Evolutionary conservation across 2,797 vertebrate genomes (phyloP).

Genomic region (Buceros bicornis): DNA sequence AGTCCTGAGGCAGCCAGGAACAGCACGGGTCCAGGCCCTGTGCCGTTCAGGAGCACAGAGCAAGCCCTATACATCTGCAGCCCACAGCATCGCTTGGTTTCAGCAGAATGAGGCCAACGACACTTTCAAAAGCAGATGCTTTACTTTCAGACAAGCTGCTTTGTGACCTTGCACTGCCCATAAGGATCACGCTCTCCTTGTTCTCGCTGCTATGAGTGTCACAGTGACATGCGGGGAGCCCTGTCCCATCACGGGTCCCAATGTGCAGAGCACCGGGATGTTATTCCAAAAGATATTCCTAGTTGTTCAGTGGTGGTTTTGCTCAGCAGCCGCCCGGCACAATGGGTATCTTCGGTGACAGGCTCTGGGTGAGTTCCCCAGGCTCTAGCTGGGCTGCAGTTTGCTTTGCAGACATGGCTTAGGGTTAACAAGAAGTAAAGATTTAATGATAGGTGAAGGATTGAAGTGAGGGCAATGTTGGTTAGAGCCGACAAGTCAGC

Average conservation of each 20-base stretch:
- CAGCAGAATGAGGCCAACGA: background rate
- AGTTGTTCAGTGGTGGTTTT: background rate
- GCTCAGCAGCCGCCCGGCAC: background rate
- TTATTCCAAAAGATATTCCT: background rate
- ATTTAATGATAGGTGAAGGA: background rate
- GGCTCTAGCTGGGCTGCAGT: background rate
- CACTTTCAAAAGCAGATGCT: background rate
- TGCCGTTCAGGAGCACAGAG: background rate
- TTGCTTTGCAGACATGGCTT: background rate
- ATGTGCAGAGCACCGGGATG: background rate
- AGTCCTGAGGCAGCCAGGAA: background rate
- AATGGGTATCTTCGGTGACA: rapidly evolving
- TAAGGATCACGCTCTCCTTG: background rate
- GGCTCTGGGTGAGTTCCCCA: background rate
- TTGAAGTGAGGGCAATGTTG: background rate
- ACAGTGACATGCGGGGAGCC: rapidly evolving
- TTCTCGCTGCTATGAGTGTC: background rate
- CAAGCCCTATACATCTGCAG: background rate
- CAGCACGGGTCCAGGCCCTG: background rate
- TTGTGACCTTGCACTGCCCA: rapidly evolving
- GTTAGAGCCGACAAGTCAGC: background rate
- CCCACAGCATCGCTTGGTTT: background rate
- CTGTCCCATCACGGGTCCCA: rapidly evolving
- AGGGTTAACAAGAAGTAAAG: background rate
- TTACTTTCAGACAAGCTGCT: background rate